A percentile compares a stretch with the other conserved stretches of the same genome.
Conservation (phyloP, 2,113 vertebrate genomes). For the Amphiprion ocellaris region DNA sequence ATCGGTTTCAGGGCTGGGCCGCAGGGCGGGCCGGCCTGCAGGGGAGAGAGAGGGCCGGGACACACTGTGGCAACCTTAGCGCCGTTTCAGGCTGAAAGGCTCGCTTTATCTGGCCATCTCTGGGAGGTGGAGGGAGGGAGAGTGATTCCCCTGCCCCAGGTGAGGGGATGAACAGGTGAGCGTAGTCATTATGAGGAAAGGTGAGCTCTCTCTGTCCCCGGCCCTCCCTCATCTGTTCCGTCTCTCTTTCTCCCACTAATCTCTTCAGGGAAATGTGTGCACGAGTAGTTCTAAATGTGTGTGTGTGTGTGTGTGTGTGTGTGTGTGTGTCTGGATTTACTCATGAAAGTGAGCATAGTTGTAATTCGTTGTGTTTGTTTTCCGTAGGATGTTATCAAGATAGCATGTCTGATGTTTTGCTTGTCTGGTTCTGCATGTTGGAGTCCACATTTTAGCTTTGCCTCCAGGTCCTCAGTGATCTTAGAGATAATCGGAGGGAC, state of each 20-base stretch:
- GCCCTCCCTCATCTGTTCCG: constrained; percentile 52
- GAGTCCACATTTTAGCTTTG: constrained; percentile 21
- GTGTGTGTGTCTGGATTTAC: constrained; percentile 46
- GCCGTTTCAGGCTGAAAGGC: constrained; percentile 76
- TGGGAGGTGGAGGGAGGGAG: constrained; percentile 59
- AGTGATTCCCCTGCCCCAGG: constrained; percentile 81
- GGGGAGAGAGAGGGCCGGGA: constrained; percentile 31
- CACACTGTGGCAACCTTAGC: constrained; percentile 46
- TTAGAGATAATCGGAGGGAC: constrained; percentile 20
- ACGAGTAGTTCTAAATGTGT: constrained; percentile 13
- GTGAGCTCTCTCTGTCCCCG: constrained; percentile 77
- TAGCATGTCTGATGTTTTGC: background rate
- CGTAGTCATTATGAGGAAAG: constrained; percentile 83
- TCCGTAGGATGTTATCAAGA: constrained; percentile 13
- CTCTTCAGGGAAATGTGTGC: constrained; percentile 59
- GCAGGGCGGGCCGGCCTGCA: constrained; percentile 38
- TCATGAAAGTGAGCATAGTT: constrained; percentile 42
- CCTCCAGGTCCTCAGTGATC: constrained; percentile 18
- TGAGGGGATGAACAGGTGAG: constrained; percentile 86
- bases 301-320: constrained; percentile 54
- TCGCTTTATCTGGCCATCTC: constrained; percentile 81
- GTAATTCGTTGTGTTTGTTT: constrained; percentile 57
- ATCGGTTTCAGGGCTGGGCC: constrained; percentile 83
- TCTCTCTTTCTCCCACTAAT: constrained; percentile 60
- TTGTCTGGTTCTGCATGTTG: constrained; percentile 36